Percentiles rank a stretch among this genome's conserved stretches.
Evolutionary conservation across 2,797 vertebrate species (phyloP).

Genomic region (Hippopotamyrus pictus): DNA sequence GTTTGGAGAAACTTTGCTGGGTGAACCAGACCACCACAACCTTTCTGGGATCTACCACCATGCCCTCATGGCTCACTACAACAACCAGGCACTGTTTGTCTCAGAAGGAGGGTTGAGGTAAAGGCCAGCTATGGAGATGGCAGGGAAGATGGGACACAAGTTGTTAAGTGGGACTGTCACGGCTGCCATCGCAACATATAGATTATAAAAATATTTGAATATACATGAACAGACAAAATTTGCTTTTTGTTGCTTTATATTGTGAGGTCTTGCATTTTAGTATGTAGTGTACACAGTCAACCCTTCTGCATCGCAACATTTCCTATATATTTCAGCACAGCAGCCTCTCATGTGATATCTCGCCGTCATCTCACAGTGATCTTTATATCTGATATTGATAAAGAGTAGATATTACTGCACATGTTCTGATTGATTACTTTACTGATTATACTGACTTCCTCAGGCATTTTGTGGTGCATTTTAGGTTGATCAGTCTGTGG

Average conservation of each 20-base stretch:
- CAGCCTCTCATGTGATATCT: not conserved
- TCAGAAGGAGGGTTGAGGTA: not conserved
- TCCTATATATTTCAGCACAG: no score
- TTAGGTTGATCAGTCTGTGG: not conserved
- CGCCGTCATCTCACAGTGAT: not conserved
- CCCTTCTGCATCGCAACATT: not conserved
- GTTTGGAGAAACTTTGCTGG: not conserved
- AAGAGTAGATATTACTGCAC: not conserved
- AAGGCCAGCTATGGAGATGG: not conserved
- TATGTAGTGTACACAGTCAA: not conserved
- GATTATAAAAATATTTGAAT: not conserved
- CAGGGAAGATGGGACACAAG: not conserved
- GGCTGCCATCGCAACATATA: not conserved
- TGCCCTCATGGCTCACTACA: no score
- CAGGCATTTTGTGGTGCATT: not conserved
- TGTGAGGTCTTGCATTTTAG: not conserved
- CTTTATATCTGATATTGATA: not conserved
- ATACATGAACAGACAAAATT: not conserved
- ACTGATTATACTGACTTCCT: not conserved
- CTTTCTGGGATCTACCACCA: no score
- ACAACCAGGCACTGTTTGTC: not conserved
- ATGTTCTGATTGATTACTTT: not conserved
- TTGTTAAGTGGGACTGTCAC: not conserved
- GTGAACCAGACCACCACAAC: not conserved
- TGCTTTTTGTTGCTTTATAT: not conserved